These are phyloP conservation scores for Bombyx mandarina DNA, from an alignment of 1,140 invertebrate genomes.

Conservation along the genomic window DNA sequence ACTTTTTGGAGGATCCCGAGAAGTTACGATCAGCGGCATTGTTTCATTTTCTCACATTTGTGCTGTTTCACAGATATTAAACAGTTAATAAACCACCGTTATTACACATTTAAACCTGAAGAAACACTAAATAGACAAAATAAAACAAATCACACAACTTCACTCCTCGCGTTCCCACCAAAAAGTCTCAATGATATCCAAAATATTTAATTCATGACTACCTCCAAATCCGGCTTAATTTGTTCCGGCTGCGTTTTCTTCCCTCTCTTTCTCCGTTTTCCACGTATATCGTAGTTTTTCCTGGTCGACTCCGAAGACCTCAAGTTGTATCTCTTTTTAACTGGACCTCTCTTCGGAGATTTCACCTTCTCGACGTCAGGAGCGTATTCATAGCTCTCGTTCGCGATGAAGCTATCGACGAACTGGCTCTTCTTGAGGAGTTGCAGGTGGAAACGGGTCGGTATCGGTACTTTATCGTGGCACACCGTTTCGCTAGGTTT, in stretches of 20 bases:
- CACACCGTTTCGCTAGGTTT: constrained; percentile 53
- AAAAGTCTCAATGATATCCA: too few relatives aligned
- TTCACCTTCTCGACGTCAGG: constrained; percentile 43
- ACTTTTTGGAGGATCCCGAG: too few relatives aligned
- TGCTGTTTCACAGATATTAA: too few relatives aligned
- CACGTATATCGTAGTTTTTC: too few relatives aligned
- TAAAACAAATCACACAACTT: too few relatives aligned
- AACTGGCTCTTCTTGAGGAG: constrained; percentile 56
- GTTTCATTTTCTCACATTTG: too few relatives aligned
- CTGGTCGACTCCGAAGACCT: constrained; percentile 34
- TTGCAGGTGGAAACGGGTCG: constrained; percentile 55
- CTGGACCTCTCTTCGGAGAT: constrained; percentile 11
- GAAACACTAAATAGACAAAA: too few relatives aligned
- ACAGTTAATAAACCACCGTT: too few relatives aligned
- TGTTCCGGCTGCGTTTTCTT: constrained; percentile 29
- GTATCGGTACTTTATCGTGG: constrained; percentile 58
- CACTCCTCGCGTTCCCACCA: too few relatives aligned
- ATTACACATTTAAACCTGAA: too few relatives aligned
- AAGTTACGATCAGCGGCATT: too few relatives aligned
- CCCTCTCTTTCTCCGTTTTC: constrained; percentile 47
- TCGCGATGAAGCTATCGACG: constrained; percentile 37
- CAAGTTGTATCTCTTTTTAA: constrained; percentile 41
- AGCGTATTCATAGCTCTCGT: constrained; percentile 50
- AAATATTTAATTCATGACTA: too few relatives aligned
- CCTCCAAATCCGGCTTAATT: not conserved